phyloP scores from a whole-genome alignment of 2,113 vertebrate genomes.

The Aythya baeri region DNA sequence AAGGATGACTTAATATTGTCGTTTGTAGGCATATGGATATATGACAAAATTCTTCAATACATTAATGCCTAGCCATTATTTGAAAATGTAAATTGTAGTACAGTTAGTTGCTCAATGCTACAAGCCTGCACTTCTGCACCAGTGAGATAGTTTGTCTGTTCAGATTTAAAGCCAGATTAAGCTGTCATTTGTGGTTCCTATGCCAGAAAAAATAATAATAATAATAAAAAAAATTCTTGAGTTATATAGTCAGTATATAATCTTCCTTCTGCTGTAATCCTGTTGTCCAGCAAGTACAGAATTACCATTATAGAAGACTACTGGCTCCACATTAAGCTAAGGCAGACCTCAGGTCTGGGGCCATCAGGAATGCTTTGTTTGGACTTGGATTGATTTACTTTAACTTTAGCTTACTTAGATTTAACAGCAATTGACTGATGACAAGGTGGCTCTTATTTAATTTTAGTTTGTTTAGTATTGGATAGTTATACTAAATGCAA shows the following conservation, averaged over 20 bases:
- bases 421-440: not conserved
- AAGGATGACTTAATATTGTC: not conserved
- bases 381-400: not conserved
- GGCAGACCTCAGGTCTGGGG: not conserved
- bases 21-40: not conserved
- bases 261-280: not conserved
- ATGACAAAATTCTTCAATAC: not conserved
- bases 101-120: not conserved
- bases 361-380: not conserved
- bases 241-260: not conserved
- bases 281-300: not conserved
- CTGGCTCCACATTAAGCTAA: not conserved
- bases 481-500: not conserved
- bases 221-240: not conserved
- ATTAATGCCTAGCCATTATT: not conserved
- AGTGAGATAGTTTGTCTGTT: not conserved
- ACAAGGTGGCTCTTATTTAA: not conserved
- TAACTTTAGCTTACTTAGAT: not conserved
- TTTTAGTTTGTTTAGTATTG: not conserved
- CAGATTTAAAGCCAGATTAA: not conserved
- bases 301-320: not conserved
- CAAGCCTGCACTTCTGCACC: not conserved
- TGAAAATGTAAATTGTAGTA: not conserved
- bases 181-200: not conserved
- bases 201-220: not conserved